These are phyloP conservation scores for Abrostola triplasia DNA, from an alignment of 2,888 invertebrate genomes.

Conservation along the genomic window DNA sequence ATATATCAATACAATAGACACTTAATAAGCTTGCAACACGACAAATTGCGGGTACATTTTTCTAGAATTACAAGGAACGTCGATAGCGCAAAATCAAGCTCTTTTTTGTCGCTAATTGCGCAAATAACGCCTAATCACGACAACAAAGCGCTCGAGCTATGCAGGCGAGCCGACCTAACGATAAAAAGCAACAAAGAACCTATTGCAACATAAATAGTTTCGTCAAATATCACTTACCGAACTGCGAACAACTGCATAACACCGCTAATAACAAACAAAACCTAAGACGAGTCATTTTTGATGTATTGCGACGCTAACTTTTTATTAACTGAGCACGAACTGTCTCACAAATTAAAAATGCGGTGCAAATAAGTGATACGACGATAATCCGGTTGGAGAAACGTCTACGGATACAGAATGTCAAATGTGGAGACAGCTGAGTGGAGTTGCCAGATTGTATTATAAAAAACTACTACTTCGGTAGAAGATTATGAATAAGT, in stretches of 20 bases:
- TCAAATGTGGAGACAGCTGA: slow-evolving; percentile 70
- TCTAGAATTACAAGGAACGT: slow-evolving; percentile 49
- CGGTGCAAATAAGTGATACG: slow-evolving; percentile 68
- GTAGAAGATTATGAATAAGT: too few species aligned
- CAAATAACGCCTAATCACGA: slow-evolving; percentile 60
- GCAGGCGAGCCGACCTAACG: slow-evolving; percentile 52
- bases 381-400: slow-evolving; percentile 63
- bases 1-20: background rate
- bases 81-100: slow-evolving; percentile 47
- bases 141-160: slow-evolving; percentile 58
- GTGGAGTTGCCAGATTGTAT: slow-evolving; percentile 59
- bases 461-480: slow-evolving; percentile 12
- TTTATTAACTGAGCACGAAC: slow-evolving; percentile 52
- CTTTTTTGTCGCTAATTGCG: slow-evolving; percentile 62
- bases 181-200: slow-evolving; percentile 72
- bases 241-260: slow-evolving; percentile 70
- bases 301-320: slow-evolving; percentile 50
- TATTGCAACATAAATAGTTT: slow-evolving; percentile 59
- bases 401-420: slow-evolving; percentile 63
- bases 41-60: slow-evolving; percentile 42
- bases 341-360: slow-evolving; percentile 63
- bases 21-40: background rate
- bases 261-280: slow-evolving; percentile 73
- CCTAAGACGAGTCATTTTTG: slow-evolving; percentile 73
- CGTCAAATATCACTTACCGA: slow-evolving; percentile 71